Conservation (phyloP, 2,113 vertebrate species). For the Aegotheles bennettii region DNA sequence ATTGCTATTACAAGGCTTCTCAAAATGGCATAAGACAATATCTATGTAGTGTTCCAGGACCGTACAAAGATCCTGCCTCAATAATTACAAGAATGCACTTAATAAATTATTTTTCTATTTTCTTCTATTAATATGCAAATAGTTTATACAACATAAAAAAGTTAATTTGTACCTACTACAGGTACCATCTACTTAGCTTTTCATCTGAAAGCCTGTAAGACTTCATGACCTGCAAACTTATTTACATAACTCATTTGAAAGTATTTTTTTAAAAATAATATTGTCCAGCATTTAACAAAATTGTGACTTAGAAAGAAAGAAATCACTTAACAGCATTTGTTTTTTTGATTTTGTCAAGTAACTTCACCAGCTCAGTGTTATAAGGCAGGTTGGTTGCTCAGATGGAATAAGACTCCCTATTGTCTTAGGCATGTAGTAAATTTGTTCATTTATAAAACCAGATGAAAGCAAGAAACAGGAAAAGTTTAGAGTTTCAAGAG, state of each 20-base stretch:
- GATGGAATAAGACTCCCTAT: constrained; percentile 40
- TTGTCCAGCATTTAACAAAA: constrained; percentile 72
- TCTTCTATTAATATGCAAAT: constrained; percentile 64
- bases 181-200: constrained; percentile 47
- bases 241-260: constrained; percentile 55
- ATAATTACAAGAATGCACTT: constrained; percentile 51
- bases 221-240: constrained; percentile 41
- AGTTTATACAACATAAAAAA: constrained; percentile 68
- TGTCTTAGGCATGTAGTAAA: constrained; percentile 38
- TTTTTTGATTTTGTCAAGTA: constrained; percentile 61
- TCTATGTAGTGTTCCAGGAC: constrained; percentile 40
- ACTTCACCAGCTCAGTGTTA: constrained; percentile 62
- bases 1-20: constrained; percentile 43
- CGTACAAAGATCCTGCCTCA: constrained; percentile 30
- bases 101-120: constrained; percentile 70
- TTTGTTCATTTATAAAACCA: constrained; percentile 70
- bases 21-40: constrained; percentile 23
- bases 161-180: constrained; percentile 64
- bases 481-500: constrained; percentile 75
- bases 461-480: constrained; percentile 62
- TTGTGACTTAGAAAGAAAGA: constrained; percentile 42
- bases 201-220: constrained; percentile 62
- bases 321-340: constrained; percentile 62
- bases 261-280: constrained; percentile 63
- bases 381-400: constrained; percentile 74